Conservation (phyloP, 2,888 invertebrate species). For the Pammene fasciana region DNA sequence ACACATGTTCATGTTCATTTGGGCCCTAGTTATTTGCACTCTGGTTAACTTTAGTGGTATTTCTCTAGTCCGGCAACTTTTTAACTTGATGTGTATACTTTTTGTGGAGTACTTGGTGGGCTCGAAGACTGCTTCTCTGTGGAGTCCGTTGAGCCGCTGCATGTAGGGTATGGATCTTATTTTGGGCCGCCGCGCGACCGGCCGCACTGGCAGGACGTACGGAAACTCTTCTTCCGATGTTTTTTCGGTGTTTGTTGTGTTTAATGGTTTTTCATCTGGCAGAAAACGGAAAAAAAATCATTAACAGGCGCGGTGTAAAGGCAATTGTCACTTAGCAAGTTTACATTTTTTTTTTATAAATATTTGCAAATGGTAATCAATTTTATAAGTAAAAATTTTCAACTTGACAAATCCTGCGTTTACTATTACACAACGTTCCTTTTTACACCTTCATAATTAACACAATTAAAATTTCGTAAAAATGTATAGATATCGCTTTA, state of each 20-base stretch:
- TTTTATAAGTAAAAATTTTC: no score
- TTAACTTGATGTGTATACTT: conserved; percentile 64
- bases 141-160: conserved; percentile 49
- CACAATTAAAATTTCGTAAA: no score
- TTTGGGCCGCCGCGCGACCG: conserved; percentile 59
- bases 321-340: no score
- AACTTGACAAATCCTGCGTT: no score
- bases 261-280: conserved; percentile 56
- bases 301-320: not conserved
- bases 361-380: no score
- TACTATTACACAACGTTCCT: no score
- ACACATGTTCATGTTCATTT: conserved; percentile 43
- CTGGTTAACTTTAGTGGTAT: conserved; percentile 43
- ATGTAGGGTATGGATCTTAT: conserved; percentile 56
- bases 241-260: conserved; percentile 53
- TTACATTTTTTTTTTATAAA: no score
- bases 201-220: conserved; percentile 58
- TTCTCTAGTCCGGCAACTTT: conserved; percentile 63
- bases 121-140: conserved; percentile 66
- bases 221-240: conserved; percentile 62
- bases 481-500: no score
- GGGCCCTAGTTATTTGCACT: conserved; percentile 45
- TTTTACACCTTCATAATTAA: no score
- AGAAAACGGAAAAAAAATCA: conserved; percentile 37
- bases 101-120: conserved; percentile 57